A percentile compares a stretch with the other conserved stretches of the same genome.
Evolutionary conservation across 1,140 invertebrate species (phyloP).

Genomic region (Ceratina calcarata): DNA sequence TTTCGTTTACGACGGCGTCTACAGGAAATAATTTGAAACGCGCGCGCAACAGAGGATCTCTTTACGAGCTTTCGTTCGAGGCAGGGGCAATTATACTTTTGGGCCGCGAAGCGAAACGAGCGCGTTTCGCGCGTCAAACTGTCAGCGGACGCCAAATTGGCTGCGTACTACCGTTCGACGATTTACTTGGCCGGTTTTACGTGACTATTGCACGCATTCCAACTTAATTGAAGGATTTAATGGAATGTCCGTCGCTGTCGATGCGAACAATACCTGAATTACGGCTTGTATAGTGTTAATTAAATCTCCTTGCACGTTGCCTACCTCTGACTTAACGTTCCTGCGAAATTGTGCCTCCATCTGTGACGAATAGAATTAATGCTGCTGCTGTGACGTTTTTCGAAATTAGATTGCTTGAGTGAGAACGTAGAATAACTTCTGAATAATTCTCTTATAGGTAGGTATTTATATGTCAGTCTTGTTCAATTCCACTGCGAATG

Average conservation of each 20-base stretch:
- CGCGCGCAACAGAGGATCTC: background rate
- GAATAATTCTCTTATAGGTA: too few species aligned
- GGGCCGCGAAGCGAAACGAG: conserved; percentile 47
- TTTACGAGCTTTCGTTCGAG: conserved; percentile 40
- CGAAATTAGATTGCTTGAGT: too few species aligned
- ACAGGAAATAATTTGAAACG: conserved; percentile 40
- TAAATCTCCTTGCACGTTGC: background rate
- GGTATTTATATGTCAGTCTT: too few species aligned
- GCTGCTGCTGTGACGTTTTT: too few species aligned
- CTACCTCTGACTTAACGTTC: background rate
- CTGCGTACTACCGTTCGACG: conserved; percentile 35
- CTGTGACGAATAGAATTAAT: too few species aligned
- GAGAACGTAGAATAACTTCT: too few species aligned
- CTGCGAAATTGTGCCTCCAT: background rate
- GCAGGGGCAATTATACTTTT: conserved; percentile 58
- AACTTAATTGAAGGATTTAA: conserved; percentile 57
- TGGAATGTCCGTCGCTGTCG: conserved; percentile 22
- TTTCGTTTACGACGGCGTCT: conserved; percentile 25
- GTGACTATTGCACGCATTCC: conserved; percentile 20
- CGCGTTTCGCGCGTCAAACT: conserved; percentile 55
- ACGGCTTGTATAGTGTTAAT: conserved; percentile 5
- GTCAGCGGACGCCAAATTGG: conserved; percentile 38
- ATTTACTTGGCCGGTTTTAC: conserved; percentile 52
- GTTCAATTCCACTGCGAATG: too few species aligned
- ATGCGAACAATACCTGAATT: conserved; percentile 13